A percentile compares a stretch with the other conserved stretches of the same genome.
Conservation (phyloP, 2,888 invertebrate genomes). For the Oasisia sp. region DNA sequence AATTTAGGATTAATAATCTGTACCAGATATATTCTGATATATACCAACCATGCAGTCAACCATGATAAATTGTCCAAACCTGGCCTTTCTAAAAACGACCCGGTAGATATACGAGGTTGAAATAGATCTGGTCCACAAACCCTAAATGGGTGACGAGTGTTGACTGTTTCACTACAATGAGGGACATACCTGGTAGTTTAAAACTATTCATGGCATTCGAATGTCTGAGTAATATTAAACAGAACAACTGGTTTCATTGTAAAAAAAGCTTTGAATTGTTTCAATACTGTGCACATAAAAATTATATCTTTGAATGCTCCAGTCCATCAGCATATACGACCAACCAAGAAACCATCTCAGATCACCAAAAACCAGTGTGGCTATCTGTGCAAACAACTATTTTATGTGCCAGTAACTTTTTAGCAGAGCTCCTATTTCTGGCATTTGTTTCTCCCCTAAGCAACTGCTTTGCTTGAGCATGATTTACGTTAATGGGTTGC, state of each 20-base stretch:
- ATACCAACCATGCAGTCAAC: too few relatives aligned
- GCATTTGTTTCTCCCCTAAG: neutral
- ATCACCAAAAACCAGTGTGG: neutral
- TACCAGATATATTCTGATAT: too few relatives aligned
- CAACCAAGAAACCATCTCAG: neutral
- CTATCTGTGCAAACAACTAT: neutral
- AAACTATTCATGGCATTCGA: neutral
- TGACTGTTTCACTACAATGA: too few relatives aligned
- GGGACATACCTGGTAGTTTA: neutral
- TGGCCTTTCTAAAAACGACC: too few relatives aligned
- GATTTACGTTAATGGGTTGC: neutral
- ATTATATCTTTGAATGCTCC: neutral
- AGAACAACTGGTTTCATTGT: neutral
- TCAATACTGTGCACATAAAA: neutral
- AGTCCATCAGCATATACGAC: neutral
- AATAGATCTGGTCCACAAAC: too few relatives aligned
- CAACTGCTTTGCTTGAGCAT: slow-evolving; percentile 13
- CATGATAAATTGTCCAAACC: too few relatives aligned
- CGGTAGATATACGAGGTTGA: too few relatives aligned
- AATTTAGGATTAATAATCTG: too few relatives aligned
- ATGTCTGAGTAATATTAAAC: neutral
- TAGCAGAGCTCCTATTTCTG: neutral
- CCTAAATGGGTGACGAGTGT: too few relatives aligned
- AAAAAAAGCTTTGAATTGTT: neutral
- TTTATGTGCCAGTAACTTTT: neutral